Evolutionary conservation across 1,140 invertebrate genomes (phyloP).

Genomic region (Marisa cornuarietis): DNA sequence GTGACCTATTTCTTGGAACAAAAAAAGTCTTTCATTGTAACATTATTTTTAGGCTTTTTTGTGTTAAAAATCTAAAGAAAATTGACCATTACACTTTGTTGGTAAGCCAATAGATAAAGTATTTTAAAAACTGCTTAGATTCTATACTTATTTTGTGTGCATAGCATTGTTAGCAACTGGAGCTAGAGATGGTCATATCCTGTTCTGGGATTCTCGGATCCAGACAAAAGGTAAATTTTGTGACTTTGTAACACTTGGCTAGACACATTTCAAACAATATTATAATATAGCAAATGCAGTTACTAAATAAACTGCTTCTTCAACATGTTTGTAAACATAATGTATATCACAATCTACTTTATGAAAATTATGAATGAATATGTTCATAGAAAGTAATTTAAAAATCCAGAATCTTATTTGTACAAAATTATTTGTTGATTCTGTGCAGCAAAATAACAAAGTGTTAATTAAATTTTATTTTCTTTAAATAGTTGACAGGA

Average conservation of each 20-base stretch:
- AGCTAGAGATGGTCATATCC: slow-evolving; percentile 83
- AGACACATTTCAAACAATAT: not conserved
- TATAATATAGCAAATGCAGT: not conserved
- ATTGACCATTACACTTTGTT: not conserved
- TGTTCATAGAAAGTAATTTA: not conserved
- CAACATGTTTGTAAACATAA: not conserved
- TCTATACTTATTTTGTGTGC: slow-evolving; percentile 36
- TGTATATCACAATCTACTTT: not conserved
- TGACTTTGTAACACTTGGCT: not conserved
- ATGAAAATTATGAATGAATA: not conserved
- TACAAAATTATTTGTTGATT: too few species aligned
- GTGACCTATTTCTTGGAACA: not conserved
- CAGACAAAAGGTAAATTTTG: slow-evolving; percentile 58
- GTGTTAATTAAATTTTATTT: too few species aligned
- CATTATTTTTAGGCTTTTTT: not conserved
- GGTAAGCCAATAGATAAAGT: not conserved
- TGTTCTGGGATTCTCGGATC: slow-evolving; percentile 80
- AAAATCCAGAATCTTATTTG: not conserved
- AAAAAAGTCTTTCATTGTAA: not conserved
- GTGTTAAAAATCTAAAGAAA: not conserved
- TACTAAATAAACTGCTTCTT: not conserved
- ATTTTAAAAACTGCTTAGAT: not conserved
- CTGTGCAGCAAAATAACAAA: too few species aligned
- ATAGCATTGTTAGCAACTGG: slow-evolving; percentile 84
- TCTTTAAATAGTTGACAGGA: slow-evolving; percentile 27